Base-by-base conservation (phyloP, 2,888 invertebrate genomes). In the Pristionchus japonicus region DNA sequence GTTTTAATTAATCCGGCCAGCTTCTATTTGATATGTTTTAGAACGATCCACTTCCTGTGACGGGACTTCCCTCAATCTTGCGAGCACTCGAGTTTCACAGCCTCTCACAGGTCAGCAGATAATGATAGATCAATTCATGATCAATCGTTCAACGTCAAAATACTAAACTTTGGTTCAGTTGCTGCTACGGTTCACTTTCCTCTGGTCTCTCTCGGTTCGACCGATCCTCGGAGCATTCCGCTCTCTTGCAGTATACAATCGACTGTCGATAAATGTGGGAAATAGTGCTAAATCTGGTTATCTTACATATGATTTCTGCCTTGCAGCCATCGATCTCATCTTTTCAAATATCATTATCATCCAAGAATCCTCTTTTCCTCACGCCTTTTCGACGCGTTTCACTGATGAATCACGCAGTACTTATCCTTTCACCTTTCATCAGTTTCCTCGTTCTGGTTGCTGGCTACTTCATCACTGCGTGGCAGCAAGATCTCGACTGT, bases 401-500 rank as follows among this genome's bases (percentile, higher is more conserved):
- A 11, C 77, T 77, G 9, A 13, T 77, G 13, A 77, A 27, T 15
- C 77, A 13, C 13, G 11, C 27, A 2, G 37, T 77, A 0, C 27
- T 77, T 15, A 20, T 27, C 77, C 23, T 47, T 1, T 77, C 77
- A 7, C 77, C 77, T 9, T 1, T n/a, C n/a, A 47, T 77, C 15
- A 43, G 43, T 43, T 43, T 77, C 27, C 27, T 47, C n/a, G 77
- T 77, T 9, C n/a, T 77, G 1, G 20, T 77, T 17, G n/a, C 47
- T 1, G 77, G 77, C 77, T 77, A 77, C 27, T 77, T 77, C 27
- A 77, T 77, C 0, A 77, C 77, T 7, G 47, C 77, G 11, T 77
- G 77, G 77, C 77, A 77, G 27, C 77, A 77, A 6, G 77, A 77
- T 77, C n/a, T 77, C 3, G 77, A 77, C 20, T 77, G 77, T 77